Evolutionary conservation across 1,140 invertebrate genomes (phyloP), one percentile per base, ranked within the genome.

Genomic region (Centruroides sculpturatus): DNA sequence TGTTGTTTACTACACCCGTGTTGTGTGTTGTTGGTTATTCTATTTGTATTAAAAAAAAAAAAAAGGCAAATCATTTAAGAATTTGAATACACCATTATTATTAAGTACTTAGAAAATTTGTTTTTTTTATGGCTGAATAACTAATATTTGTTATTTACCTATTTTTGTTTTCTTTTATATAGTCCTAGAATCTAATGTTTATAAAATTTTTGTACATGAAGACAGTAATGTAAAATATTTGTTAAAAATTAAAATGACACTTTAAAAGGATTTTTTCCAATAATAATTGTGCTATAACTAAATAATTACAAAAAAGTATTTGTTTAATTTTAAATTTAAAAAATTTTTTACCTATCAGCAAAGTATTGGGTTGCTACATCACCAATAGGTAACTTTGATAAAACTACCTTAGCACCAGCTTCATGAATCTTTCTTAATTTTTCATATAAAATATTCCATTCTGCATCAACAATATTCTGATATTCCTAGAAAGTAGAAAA

Each of bases 301-400:
- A 5, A 70, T 63, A 63, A 46, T 10, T 55, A 50, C 64, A 64
- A 55, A n/a, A n/a, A n/a, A n/a, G n/a, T n/a, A n/a, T n/a, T n/a
- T n/a, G n/a, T n/a, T n/a, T 41, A 41, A 41, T 41, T 5, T 41
- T 41, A 41, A 41, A 41, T 41, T n/a, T 51, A 56, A 23, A 41
- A 60, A 52, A 13, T 59, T 50, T n/a, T 56, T 23, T 69, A 86
- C 85, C 88, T 82, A 75, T 99, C 97, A 55, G 97, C 96, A 78
- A 99, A 99, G 80, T 93, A 99, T 77, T 99, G 97, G 8, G 97
- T 99, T 36, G 97, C 97, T 9, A 99, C 96, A 79, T 99, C 97
- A 8, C 97, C 97, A 72, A 99, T 99, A 5, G 97, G 96, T 63
- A 99, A 78, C 73, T 96, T 97, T 3, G 94, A 98, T 2, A 99